A percentile compares a stretch with the other conserved stretches of the same genome.
Evolutionary conservation across 2,113 vertebrate species (phyloP).

Genomic region (Archocentrus centrarchus): DNA sequence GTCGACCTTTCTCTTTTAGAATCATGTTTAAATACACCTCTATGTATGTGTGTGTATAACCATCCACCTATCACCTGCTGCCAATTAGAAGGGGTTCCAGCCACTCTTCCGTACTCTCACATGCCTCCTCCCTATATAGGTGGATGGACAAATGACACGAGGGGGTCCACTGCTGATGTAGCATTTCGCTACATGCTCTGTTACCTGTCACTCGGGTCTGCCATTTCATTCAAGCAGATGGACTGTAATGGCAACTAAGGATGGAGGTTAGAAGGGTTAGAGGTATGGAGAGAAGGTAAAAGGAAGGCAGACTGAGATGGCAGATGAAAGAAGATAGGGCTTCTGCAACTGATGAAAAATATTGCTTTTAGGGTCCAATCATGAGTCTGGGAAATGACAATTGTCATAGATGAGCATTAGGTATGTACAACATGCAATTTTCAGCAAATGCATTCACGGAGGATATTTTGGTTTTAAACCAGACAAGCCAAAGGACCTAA

Average conservation of each 20-base stretch:
- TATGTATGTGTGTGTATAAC: not conserved
- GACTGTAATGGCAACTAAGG: not conserved
- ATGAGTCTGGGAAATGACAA: not conserved
- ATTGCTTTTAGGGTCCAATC: not conserved
- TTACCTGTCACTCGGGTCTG: slow-evolving; percentile 42
- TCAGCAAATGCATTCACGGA: not conserved
- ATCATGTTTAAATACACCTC: not conserved
- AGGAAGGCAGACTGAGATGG: not conserved
- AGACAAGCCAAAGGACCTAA: not conserved
- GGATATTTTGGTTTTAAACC: not conserved
- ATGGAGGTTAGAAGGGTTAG: slow-evolving; percentile 9
- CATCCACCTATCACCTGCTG: slow-evolving; percentile 8
- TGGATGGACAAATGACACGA: slow-evolving; percentile 7
- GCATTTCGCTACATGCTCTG: not conserved
- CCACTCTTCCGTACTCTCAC: slow-evolving; percentile 11
- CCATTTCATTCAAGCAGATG: not conserved
- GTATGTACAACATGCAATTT: not conserved
- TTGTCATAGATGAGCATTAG: not conserved
- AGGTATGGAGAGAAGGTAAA: not conserved
- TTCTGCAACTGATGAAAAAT: not conserved
- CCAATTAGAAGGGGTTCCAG: slow-evolving; percentile 43
- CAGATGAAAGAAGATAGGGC: not conserved
- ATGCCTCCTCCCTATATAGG: not conserved
- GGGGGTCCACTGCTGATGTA: not conserved
- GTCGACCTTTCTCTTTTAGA: slow-evolving; percentile 6